These are phyloP conservation scores for Calonectris borealis DNA, from an alignment of 2,113 vertebrate genomes.

Conservation along the genomic window DNA sequence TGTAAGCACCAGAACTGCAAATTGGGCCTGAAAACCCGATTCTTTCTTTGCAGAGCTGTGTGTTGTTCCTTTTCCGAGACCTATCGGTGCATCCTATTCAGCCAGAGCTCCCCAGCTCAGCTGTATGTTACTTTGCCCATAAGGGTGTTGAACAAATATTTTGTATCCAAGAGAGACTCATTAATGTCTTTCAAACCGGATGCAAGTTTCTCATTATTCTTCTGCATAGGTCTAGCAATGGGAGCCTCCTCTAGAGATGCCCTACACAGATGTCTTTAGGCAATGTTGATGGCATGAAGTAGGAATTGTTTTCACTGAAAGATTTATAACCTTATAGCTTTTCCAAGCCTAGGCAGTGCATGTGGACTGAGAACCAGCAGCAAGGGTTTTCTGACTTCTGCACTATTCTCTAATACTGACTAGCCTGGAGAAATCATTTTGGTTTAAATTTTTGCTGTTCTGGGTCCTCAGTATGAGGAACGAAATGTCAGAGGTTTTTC, in stretches of 20 bases:
- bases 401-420: slow-evolving; percentile 1
- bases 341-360: slow-evolving; percentile 1
- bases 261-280: slow-evolving; percentile 51
- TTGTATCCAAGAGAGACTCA: slow-evolving; percentile 57
- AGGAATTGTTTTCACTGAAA: slow-evolving; percentile 55
- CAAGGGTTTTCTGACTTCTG: slow-evolving; percentile 32
- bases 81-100: background rate
- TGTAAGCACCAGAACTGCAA: background rate
- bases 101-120: slow-evolving; percentile 14
- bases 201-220: slow-evolving; percentile 56
- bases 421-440: slow-evolving; percentile 31
- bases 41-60: background rate
- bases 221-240: slow-evolving; percentile 30
- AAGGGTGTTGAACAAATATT: slow-evolving; percentile 59
- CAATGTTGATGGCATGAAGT: slow-evolving; percentile 45
- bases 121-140: slow-evolving; percentile 21
- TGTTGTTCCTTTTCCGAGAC: background rate
- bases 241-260: slow-evolving; percentile 56
- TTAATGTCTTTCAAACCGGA: slow-evolving; percentile 54
- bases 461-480: slow-evolving; percentile 13
- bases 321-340: slow-evolving; percentile 55
- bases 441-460: slow-evolving; percentile 36
- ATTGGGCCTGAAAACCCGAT: background rate
- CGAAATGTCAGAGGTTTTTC: slow-evolving; percentile 27
- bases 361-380: slow-evolving; percentile 20